Evolutionary conservation across 2,797 vertebrate species (phyloP).

Genomic region (Tinamus major): DNA sequence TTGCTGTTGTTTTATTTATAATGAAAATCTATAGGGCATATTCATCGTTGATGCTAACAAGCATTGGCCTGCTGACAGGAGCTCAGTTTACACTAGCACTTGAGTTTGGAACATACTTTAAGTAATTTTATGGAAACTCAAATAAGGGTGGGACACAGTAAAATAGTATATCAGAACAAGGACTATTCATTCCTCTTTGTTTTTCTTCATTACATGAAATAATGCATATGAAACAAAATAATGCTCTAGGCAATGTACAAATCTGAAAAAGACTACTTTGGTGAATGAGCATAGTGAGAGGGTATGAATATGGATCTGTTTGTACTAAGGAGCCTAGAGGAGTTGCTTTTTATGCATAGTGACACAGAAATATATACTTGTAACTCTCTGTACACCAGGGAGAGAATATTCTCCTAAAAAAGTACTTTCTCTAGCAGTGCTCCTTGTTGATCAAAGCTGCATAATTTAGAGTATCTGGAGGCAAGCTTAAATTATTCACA

Average conservation of each 20-base stretch:
- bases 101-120: background rate
- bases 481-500: slow-evolving; percentile 68
- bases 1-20: background rate
- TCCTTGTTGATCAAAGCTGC: slow-evolving; percentile 78
- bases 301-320: slow-evolving; percentile 45
- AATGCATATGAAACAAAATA: slow-evolving; percentile 9
- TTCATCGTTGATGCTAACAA: background rate
- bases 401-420: slow-evolving; percentile 38
- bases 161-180: background rate
- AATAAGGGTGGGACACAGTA: background rate
- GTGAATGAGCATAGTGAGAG: slow-evolving; percentile 20
- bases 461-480: slow-evolving; percentile 76
- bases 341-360: slow-evolving; percentile 1
- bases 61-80: background rate
- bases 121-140: background rate
- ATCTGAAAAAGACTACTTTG: slow-evolving; percentile 41
- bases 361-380: slow-evolving; percentile 32
- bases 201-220: background rate
- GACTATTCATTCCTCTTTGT: background rate
- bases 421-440: slow-evolving; percentile 41
- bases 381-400: slow-evolving; percentile 35
- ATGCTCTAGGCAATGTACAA: background rate
- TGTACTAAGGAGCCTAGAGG: slow-evolving; percentile 45
- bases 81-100: background rate
- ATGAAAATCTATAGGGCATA: background rate